Base-by-base conservation (phyloP, 2,113 vertebrate genomes). In the Zootoca vivipara region DNA sequence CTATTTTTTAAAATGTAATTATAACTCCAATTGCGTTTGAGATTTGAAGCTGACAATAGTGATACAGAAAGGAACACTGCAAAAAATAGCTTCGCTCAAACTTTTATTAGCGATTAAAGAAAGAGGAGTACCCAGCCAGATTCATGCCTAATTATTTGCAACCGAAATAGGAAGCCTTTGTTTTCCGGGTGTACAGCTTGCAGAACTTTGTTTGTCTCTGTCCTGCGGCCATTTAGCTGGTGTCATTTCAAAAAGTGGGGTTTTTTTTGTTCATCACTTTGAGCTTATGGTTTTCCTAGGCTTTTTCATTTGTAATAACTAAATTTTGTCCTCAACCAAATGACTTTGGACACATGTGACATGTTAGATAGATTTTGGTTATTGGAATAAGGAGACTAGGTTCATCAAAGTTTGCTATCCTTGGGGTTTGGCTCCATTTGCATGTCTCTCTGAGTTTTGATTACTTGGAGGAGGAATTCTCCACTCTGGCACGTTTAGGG, bases 1-100 rank as follows among this genome's bases (percentile, higher is more conserved):
- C 90, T 95, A 92, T 95, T 94, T 97, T 96, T 85, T 95, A 94
- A 94, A 97, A 95, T 96, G 96, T 96, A 97, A 97, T 97, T 97
- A 97, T 96, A 96, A 96, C 96, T 96, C 94, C 96, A 96, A 96
- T 96, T 96, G 91, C 94, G 90, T 95, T 95, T 94, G 93, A 96
- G 94, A 95, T 94, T 38, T 89, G 93, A 94, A 93, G 94, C 95
- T 94, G 95, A 95, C 94, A 96, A 94, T 38, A 95, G 93, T 40
- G 87, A 95, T 90, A 91, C 92, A 94, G 86, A 89, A 95, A 95
- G 91, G 95, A 90, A 93, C 94, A 93, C 89, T 95, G 95, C 93
- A 95, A 96, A 95, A 62, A 97, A 96, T 96, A 97, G 94, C 95
- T 92, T 87, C 70, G 94, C 93, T 97, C 91, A 93, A 96, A 96